phyloP scores from a whole-genome alignment of 2,888 invertebrate species.

The Drosophila austrosaltans region DNA sequence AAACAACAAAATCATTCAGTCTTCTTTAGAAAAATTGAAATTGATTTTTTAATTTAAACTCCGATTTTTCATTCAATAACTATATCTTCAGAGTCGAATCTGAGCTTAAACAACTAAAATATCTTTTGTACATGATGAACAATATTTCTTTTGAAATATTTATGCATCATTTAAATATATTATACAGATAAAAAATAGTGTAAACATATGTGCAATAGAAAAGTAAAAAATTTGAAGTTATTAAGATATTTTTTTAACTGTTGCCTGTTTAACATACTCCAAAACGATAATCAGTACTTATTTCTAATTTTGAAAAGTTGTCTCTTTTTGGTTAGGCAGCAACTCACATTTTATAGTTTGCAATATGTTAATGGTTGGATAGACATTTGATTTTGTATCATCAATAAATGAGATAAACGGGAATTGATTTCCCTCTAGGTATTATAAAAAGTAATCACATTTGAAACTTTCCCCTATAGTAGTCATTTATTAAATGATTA shows the following conservation, averaged over 20 bases:
- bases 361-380: not conserved
- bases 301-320: not conserved
- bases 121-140: not conserved
- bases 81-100: too few relatives aligned
- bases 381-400: too few relatives aligned
- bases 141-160: not conserved
- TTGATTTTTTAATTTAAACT: too few relatives aligned
- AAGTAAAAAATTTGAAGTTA: too few relatives aligned
- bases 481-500: conserved; percentile 60
- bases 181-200: too few relatives aligned
- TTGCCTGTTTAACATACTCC: not conserved
- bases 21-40: too few relatives aligned
- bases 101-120: too few relatives aligned
- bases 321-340: not conserved
- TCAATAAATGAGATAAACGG: too few relatives aligned
- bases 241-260: not conserved
- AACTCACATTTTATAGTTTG: not conserved
- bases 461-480: conserved; percentile 26
- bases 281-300: not conserved
- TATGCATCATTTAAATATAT: not conserved
- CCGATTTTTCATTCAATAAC: too few relatives aligned
- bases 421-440: not conserved
- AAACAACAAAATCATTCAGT: not conserved
- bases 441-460: conserved; percentile 36
- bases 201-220: too few relatives aligned